Base-by-base conservation (phyloP, 2,113 vertebrate species). In the Pavo muticus region DNA sequence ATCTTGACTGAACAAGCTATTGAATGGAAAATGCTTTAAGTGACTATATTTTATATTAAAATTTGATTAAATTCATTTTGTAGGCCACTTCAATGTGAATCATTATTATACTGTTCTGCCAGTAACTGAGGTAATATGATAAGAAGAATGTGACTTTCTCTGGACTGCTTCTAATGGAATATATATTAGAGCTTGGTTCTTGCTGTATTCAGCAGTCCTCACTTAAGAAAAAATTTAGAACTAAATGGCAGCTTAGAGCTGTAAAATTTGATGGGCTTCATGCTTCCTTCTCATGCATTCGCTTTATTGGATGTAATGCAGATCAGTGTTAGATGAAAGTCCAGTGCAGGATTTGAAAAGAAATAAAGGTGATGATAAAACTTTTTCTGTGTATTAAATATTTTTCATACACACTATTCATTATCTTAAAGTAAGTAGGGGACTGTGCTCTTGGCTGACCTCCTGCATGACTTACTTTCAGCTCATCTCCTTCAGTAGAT, bases 31-130 rank as follows among this genome's bases (percentile, higher is more conserved):
- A 84, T 80, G 56, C 23, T 93, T 52, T 89, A 93, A 94, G 88
- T 94, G 80, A 60, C 45, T 13, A 8, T 93, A 88, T 95, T 92
- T 96, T 93, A 93, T 91, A 91, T 92, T 88, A 91, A 94, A 95
- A 97, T 96, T 90, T 90, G 47, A 90, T 97, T 96, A 95, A 94
- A 95, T 92, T 95, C 56, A 48, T 97, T 96, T 88, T 93, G 83
- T 87, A 93, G 95, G 88, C 93, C 81, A 82, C 92, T 94, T 91
- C 93, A 93, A 72, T 96, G 90, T 94, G 94, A 96, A 87, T 85
- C 67, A 10, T 95, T 95, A 97, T 97, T 96, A 91, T 90, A 89
- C 93, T 95, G 94, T 95, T 95, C 88, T 95, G 86, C 80, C 90
- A 90, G 96, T 96, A 89, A 94, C 95, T 74, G 95, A 95, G 90